phyloP scores from a whole-genome alignment of 2,888 invertebrate species.

The Trachelus troglodyta region DNA sequence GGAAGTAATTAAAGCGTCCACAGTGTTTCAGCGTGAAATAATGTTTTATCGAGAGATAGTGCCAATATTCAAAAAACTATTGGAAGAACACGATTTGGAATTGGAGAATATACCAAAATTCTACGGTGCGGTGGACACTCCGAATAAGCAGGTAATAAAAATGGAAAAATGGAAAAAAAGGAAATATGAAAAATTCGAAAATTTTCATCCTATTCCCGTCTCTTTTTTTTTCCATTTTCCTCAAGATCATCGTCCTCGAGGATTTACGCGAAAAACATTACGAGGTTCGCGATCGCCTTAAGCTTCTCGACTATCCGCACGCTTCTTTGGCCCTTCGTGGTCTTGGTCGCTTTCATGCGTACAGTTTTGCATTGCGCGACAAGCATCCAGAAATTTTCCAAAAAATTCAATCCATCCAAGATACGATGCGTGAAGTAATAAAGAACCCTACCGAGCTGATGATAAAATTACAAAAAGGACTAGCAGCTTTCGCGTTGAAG shows the following conservation, averaged over 20 bases:
- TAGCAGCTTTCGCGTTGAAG: conserved; percentile 16
- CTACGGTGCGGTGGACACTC: conserved; percentile 9
- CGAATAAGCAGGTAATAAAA: conserved; percentile 27
- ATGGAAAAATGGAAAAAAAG: no score
- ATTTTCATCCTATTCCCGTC: no score
- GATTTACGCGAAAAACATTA: conserved; percentile 21
- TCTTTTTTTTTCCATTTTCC: not conserved
- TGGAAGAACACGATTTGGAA: not conserved
- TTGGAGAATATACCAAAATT: conserved; percentile 22
- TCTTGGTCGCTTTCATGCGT: conserved; percentile 38
- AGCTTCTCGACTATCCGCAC: conserved; percentile 36
- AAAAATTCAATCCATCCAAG: conserved; percentile 25
- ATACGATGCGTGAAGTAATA: not conserved
- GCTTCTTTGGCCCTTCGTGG: conserved; percentile 23
- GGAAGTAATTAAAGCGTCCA: no score
- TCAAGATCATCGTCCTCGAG: conserved; percentile 37
- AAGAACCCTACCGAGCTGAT: no score
- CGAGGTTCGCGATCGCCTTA: not conserved
- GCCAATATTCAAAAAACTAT: conserved; percentile 25
- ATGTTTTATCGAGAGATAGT: conserved; percentile 28
- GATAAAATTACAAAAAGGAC: conserved; percentile 19
- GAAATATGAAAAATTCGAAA: no score
- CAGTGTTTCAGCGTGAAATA: conserved; percentile 32
- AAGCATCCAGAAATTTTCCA: conserved; percentile 31
- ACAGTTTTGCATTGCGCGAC: conserved; percentile 34